Conservation (phyloP, 2,888 invertebrate genomes). For the Coelogynopora nodosa region DNA sequence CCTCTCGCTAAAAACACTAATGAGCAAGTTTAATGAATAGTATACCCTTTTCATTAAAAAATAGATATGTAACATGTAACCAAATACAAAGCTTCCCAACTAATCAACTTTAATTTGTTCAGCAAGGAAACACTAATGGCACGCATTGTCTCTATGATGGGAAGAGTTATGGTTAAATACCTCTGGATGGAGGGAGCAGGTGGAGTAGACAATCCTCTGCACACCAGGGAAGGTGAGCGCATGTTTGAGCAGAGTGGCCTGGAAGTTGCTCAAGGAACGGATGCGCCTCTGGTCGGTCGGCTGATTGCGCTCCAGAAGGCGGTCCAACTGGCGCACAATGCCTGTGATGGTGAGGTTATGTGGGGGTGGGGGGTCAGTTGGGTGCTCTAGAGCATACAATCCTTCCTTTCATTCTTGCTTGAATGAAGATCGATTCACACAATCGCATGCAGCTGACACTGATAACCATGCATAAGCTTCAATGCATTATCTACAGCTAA, state of each 20-base stretch:
- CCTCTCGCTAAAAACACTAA: no score
- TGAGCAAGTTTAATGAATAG: no score
- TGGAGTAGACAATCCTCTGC: slow-evolving; percentile 85
- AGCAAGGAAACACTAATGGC: no score
- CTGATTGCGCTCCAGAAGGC: slow-evolving; percentile 50
- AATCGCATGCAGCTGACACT: no score
- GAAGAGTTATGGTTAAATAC: slow-evolving; percentile 47
- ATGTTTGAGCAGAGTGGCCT: slow-evolving; percentile 75
- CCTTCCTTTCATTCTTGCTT: not conserved
- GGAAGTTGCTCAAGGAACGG: slow-evolving; percentile 45
- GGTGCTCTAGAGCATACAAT: not conserved
- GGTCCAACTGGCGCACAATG: slow-evolving; percentile 32
- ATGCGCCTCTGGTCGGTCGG: slow-evolving; percentile 53
- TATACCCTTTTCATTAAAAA: no score
- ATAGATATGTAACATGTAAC: no score
- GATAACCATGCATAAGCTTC: not conserved
- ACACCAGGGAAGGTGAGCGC: slow-evolving; percentile 81
- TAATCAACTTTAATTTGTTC: no score
- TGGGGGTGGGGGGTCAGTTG: not conserved
- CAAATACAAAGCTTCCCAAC: no score
- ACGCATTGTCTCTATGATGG: no score
- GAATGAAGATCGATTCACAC: no score
- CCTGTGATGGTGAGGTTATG: not conserved
- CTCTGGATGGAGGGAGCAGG: slow-evolving; percentile 81
- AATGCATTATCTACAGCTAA: no score